phyloP scores from a whole-genome alignment of 2,797 vertebrate species.

The Galaxias olidus region DNA sequence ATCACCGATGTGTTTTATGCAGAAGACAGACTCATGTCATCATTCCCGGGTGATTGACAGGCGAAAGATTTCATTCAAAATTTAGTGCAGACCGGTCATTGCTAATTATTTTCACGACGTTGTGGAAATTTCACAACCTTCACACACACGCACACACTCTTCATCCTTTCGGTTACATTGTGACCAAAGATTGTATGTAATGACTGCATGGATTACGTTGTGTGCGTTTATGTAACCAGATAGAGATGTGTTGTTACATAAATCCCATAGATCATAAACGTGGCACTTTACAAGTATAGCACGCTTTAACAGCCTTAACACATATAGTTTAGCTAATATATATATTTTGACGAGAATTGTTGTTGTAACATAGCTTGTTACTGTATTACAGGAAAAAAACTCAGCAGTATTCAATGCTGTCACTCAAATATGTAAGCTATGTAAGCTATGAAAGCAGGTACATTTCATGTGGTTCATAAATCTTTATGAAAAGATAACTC shows the following conservation, averaged over 20 bases:
- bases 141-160: no score
- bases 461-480: no score
- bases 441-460: no score
- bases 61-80: conserved; percentile 74
- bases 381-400: no score
- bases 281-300: no score
- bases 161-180: neutral
- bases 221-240: conserved; percentile 56
- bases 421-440: no score
- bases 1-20: conserved; percentile 44
- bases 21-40: conserved; percentile 52
- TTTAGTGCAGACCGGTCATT: conserved; percentile 46
- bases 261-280: conserved; percentile 37
- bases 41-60: conserved; percentile 63
- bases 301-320: no score
- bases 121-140: conserved; percentile 1
- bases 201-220: neutral
- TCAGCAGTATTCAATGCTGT: no score
- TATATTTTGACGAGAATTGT: no score
- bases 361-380: no score
- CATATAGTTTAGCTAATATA: no score
- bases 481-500: no score
- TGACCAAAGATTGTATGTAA: neutral
- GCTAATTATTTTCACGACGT: conserved; percentile 22
- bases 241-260: conserved; percentile 46